Evolutionary conservation across 2,888 invertebrate species (phyloP), one percentile per base, ranked within the genome.

Genomic region (Geophilus truncorum): DNA sequence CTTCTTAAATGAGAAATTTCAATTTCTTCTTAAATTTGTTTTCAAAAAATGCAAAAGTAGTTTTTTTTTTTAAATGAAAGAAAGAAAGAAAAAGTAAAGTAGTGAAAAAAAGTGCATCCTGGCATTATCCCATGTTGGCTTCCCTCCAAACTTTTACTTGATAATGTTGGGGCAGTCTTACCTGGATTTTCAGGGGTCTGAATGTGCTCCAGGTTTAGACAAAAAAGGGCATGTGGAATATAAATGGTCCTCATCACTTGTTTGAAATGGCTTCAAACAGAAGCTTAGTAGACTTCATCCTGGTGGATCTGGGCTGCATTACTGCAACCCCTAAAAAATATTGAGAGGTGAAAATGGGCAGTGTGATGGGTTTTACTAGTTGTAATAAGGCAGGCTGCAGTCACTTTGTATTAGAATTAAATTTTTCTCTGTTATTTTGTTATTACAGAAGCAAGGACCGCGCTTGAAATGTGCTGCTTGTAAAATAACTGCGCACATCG

Each of bases 401-500:
- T 30, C 36, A 30, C 10, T 15, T 77, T 77, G 18, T 77, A 77
- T 40, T 57, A 30, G 23, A 62, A 62, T 57, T 62, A 32, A 79
- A 79, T 79, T 79, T 51, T 30, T 79, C 25, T 10, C 28, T 62
- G 34, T 77, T 80, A 34, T 18, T 23, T 79, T 79, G 79, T 15
- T 32, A 30, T 87, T 86, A 80, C 91, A 97, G 97, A 96, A 94
- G 91, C 94, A 93, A 86, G 97, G 97, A 57, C 91, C 93, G 79
- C 92, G 97, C 81, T 92, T 96, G 91, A 96, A 96, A 87, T 97
- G 97, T 87, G 93, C 96, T 10, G 94, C 95, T 40, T 97, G 97
- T 89, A 95, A 96, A 88, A 93, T 97, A 84, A 92, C 96, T 83
- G 93, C 93, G 34, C 97, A 97, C 88, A 90, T 92, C 81, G 92